These are phyloP conservation scores for Holothuria leucospilota DNA, from an alignment of 53 echinoderm and acorn worm genomes.

Conservation along the genomic window DNA sequence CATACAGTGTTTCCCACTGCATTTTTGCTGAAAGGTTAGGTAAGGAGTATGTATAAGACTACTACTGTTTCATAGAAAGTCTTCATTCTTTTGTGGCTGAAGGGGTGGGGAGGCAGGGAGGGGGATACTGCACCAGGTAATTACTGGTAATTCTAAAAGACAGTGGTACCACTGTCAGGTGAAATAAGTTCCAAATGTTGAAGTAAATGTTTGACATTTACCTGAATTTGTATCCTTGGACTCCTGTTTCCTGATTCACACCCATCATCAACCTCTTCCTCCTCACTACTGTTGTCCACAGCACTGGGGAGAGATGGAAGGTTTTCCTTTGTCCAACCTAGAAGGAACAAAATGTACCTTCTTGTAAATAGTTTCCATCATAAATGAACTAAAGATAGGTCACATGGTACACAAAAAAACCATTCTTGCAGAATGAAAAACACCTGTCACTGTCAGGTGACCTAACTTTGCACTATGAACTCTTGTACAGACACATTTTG, in stretches of 20 bases:
- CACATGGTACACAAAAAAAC: too few relatives aligned
- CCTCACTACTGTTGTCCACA: constrained; percentile 55
- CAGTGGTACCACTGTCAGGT: too few relatives aligned
- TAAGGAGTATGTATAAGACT: too few relatives aligned
- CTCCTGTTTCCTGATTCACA: constrained; percentile 22
- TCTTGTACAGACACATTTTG: too few relatives aligned
- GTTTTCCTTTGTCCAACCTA: constrained; percentile 42
- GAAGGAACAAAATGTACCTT: background rate
- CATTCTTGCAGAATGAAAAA: too few relatives aligned
- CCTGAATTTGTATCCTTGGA: constrained; percentile 38
- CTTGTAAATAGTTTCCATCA: too few relatives aligned
- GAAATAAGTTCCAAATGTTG: too few relatives aligned
- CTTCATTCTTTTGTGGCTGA: background rate
- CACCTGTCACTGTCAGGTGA: too few relatives aligned
- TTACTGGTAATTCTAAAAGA: background rate
- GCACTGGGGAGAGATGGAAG: constrained; percentile 62
- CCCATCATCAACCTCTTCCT: constrained; percentile 49
- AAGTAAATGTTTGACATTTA: background rate
- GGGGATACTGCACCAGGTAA: background rate
- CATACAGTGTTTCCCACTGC: too few relatives aligned
- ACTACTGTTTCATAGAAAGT: background rate
- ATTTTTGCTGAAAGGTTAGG: too few relatives aligned
- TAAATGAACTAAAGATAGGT: too few relatives aligned
- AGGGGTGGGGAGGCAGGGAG: background rate
- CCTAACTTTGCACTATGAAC: too few relatives aligned